phyloP scores from a whole-genome alignment of 92 coral and sea anemone species.

The Actinernus sp. region DNA sequence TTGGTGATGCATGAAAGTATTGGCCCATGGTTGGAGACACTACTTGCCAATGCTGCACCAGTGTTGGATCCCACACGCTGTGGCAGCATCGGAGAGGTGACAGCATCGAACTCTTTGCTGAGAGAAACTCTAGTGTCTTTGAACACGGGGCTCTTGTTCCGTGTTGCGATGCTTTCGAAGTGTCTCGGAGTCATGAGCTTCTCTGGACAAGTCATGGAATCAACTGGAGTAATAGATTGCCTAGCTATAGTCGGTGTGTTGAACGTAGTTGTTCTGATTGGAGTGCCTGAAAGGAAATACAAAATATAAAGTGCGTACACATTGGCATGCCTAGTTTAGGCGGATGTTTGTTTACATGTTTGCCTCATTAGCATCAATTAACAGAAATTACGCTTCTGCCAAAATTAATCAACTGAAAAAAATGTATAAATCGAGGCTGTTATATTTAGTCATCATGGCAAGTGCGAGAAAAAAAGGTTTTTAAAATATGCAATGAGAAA shows the following conservation, averaged over 20 bases:
- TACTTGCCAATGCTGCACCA: background rate
- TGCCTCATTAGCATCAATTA: too few relatives aligned
- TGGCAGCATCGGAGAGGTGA: conserved; percentile 12
- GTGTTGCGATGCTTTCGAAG: background rate
- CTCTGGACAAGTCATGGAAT: background rate
- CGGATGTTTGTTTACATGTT: too few relatives aligned
- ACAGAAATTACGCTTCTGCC: too few relatives aligned
- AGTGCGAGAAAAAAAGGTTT: too few relatives aligned
- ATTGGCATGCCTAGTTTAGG: too few relatives aligned
- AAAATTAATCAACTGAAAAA: too few relatives aligned
- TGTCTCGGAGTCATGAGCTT: conserved; percentile 18
- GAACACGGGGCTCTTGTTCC: conserved; percentile 2
- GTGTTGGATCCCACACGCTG: background rate
- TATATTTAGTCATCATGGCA: background rate
- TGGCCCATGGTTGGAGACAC: background rate
- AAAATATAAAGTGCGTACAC: too few relatives aligned
- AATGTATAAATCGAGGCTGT: background rate
- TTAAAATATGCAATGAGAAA: too few relatives aligned
- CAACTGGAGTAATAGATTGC: background rate
- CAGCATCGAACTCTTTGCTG: conserved; percentile 55
- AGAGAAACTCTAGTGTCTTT: conserved; percentile 50
- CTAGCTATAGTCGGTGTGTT: conserved; percentile 44
- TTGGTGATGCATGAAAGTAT: background rate
- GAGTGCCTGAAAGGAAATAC: conserved; percentile 16
- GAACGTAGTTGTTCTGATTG: conserved; percentile 52